Base-by-base conservation (phyloP, 2,797 vertebrate genomes). In the Meriones psammophilus region DNA sequence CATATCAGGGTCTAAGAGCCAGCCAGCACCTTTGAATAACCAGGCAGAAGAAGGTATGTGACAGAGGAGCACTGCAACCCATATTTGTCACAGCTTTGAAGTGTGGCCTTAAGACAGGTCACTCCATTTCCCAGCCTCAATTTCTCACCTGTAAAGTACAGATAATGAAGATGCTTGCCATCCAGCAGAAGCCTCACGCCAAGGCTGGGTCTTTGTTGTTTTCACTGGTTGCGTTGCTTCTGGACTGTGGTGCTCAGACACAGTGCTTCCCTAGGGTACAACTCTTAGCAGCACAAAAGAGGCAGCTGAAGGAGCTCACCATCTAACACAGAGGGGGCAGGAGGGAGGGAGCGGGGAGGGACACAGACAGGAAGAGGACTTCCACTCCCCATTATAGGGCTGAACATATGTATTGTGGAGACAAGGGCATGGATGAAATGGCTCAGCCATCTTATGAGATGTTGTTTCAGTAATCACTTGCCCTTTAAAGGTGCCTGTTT, bases 141-240 rank as follows among this genome's bases (percentile, higher is more conserved):
- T 64, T 20, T 77, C 30, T 28, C 0, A 4, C 33, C 64, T 24
- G 5, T 84, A 54, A 54, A 26, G 64, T 50, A 24, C 64, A 60
- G 54, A 3, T 0, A 5, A 8, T 39, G 17, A 5, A 56, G 69
- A 14, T 54, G 42, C 33, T 69, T 26, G 66, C 36, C 50, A 15
- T 42, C 42, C 24, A 69, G n/a, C 12, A 24, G 30, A 69, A 26
- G 46, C 33, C 66, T 85, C 24, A 6, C 22, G 1, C 1, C 0
- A 0, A 0, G 39, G 73, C 9, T 3, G 15, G 0, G 2, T 68
- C 28, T 14, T 30, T 0, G 1, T 81, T 62, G 0, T n/a, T 6
- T 5, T 5, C 22, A 1, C 33, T 7, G 66, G 33, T 30, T 15
- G 9, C 58, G 84, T 39, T 68, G 46, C 26, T 50, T n/a, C 74